Evolutionary conservation across 2,888 invertebrate species (phyloP), one percentile per base, ranked within the genome.

Genomic region (Achlya flavicornis): DNA sequence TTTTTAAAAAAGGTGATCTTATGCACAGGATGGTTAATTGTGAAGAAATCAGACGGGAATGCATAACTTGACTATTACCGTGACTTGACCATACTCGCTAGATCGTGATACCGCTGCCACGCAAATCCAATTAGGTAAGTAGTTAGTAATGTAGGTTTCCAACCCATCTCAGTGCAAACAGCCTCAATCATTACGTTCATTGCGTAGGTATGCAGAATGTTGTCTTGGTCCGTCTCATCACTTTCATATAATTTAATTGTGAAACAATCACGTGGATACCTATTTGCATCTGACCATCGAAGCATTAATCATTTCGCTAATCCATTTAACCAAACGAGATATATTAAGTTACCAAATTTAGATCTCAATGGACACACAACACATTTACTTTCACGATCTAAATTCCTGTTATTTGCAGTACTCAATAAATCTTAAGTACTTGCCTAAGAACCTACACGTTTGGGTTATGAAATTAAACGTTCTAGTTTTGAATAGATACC

Each of bases 351-450:
- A 73, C 64, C 43, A 41, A 59, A 64, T 66, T 48, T 63, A 66
- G 64, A 74, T 74, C 59, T 62, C 65, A 71, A 64, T 67, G 65
- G 64, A 71, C 70, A 70, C 62, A 61, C 64, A 71, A 70, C 57
- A 67, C 57, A 70, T 69, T 77, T 79, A 84, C 85, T 86, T 86
- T 85, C 84, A 80, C 84, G 69, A 71, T 63, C 73, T 72, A 71
- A 74, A 79, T 78, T 79, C 80, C 76, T 78, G 75, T 72, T 75
- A 70, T 60, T 53, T 70, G 66, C 71, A 66, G 60, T 38, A 26
- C 64, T 71, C 67, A 66, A 73, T 75, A 78, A 77, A 78, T 74
- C 69, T 73, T 66, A 46, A 38, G 58, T 61, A 66, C 43, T 64
- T 10, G 64, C 46, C 19, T 57, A 61, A 65, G 60, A 69, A 72